Evolutionary conservation across 2,888 invertebrate species (phyloP).

Genomic region (Cephus pulcher): DNA sequence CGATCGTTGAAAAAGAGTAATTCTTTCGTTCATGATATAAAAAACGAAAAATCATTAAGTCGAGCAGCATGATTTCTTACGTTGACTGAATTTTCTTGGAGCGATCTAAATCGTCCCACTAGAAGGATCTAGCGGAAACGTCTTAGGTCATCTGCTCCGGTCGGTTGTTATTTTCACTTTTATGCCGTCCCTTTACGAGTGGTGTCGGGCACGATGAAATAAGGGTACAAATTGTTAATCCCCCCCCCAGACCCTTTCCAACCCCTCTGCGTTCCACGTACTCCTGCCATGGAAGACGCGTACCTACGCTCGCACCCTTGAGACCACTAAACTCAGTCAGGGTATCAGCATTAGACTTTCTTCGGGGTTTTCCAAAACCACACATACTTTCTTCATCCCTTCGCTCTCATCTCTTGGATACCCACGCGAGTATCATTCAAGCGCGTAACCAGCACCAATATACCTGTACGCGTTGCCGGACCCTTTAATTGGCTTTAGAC

Average conservation of each 20-base stretch:
- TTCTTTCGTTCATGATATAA: neutral
- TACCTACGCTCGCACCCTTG: constrained; percentile 19
- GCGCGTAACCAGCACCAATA: neutral
- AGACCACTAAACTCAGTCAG: constrained; percentile 25
- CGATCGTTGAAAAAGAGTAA: neutral
- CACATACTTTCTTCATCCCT: neutral
- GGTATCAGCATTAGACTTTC: constrained; percentile 19
- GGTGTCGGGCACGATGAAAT: constrained; percentile 27
- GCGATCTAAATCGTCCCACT: neutral
- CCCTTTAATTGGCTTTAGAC: neutral
- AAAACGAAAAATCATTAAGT: neutral
- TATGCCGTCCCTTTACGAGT: constrained; percentile 29
- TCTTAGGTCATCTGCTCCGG: constrained; percentile 25
- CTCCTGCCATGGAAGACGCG: constrained; percentile 7
- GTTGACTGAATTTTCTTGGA: neutral
- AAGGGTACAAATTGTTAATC: constrained; percentile 31
- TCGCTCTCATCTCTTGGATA: neutral
- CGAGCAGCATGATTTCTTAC: too few species aligned
- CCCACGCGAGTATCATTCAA: neutral
- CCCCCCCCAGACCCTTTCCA: constrained; percentile 10
- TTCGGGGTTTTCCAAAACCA: neutral
- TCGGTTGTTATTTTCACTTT: constrained; percentile 30
- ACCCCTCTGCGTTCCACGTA: neutral
- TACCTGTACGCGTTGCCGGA: neutral
- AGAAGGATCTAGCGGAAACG: constrained; percentile 1